phyloP scores from a whole-genome alignment of 2,113 vertebrate genomes.

The Phaetusa simplex region DNA sequence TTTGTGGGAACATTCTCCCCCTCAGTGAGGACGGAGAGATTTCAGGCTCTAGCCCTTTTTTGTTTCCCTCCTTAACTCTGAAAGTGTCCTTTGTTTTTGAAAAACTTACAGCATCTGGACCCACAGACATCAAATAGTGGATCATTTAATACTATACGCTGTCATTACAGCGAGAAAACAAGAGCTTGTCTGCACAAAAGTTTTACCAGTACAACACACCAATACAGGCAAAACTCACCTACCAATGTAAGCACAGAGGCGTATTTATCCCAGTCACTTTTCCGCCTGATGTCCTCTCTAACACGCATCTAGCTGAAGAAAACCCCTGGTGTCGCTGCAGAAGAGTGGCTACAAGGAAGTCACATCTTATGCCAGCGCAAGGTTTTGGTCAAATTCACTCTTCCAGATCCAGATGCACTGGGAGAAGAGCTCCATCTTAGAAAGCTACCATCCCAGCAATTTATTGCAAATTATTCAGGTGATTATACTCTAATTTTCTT shows the following conservation, averaged over 20 bases:
- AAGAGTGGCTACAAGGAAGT: rapidly evolving
- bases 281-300: background rate
- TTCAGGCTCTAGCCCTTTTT: background rate
- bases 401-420: background rate
- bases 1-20: background rate
- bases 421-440: background rate
- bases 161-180: background rate
- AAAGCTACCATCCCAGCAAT: background rate
- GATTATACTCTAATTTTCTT: background rate
- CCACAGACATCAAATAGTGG: background rate
- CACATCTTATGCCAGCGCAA: background rate
- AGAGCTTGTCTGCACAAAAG: background rate
- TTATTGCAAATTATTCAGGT: background rate
- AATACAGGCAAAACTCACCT: background rate
- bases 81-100: background rate
- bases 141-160: background rate
- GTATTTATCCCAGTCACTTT: background rate
- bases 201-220: background rate
- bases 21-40: background rate
- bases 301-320: background rate
- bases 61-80: background rate
- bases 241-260: background rate
- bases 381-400: background rate
- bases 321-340: background rate
- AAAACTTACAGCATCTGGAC: background rate